Evolutionary conservation across 1,140 invertebrate genomes (phyloP).

Genomic region (Whitmania pigra): DNA sequence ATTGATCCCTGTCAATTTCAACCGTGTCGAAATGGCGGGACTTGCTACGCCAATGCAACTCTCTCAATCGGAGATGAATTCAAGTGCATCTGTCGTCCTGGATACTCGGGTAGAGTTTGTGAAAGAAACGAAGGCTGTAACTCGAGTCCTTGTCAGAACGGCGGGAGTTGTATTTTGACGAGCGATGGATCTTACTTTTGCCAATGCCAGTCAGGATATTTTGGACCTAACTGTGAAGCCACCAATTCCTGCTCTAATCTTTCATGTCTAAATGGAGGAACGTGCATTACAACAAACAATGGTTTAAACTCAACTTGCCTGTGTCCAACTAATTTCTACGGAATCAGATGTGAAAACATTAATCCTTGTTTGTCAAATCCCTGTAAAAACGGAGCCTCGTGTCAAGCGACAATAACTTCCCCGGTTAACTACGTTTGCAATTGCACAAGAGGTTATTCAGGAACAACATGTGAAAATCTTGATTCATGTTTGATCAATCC

Average conservation of each 20-base stretch:
- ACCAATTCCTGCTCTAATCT: neutral
- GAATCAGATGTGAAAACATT: conserved; percentile 16
- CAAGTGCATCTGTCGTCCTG: conserved; percentile 24
- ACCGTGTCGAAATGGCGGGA: conserved; percentile 18
- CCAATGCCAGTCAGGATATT: conserved; percentile 8
- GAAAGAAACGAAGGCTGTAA: neutral
- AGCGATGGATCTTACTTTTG: conserved; percentile 10
- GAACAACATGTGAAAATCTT: conserved; percentile 27
- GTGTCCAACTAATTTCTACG: conserved; percentile 14
- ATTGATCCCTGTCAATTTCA: conserved; percentile 20
- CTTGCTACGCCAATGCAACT: neutral
- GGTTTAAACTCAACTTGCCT: conserved; percentile 23
- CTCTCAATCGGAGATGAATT: conserved; percentile 3
- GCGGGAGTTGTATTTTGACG: neutral
- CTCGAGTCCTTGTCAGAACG: conserved; percentile 18
- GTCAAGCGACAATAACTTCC: conserved; percentile 57
- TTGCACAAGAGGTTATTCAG: conserved; percentile 29
- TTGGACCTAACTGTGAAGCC: conserved; percentile 15
- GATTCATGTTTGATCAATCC: conserved; percentile 26
- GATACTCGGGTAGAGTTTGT: conserved; percentile 21
- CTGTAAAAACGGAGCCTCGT: conserved; percentile 26
- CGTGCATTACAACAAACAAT: conserved; percentile 21
- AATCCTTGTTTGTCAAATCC: conserved; percentile 20
- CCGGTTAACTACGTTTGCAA: conserved; percentile 44
- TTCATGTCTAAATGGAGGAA: conserved; percentile 17